Conservation (phyloP, 2,888 invertebrate genomes). For the Ctena decussata region DNA sequence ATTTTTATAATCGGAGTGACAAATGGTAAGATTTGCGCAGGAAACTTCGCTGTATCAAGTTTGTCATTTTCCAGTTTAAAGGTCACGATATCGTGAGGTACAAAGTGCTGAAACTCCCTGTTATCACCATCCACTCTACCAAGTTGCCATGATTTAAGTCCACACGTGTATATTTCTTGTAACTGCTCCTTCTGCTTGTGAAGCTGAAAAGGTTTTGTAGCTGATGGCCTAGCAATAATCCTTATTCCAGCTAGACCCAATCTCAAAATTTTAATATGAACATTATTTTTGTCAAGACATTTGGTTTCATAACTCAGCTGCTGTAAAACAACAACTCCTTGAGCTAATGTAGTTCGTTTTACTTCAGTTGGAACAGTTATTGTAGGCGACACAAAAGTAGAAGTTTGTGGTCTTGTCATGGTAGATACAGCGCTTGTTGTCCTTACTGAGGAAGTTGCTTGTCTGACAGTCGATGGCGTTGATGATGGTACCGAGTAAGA, state of each 20-base stretch:
- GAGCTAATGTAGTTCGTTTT: no score
- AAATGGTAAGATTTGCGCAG: constrained; percentile 57
- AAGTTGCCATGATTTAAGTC: constrained; percentile 52
- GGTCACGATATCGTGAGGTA: constrained; percentile 24
- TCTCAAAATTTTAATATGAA: constrained; percentile 31
- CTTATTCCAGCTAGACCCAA: constrained; percentile 30
- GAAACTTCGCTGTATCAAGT: constrained; percentile 33
- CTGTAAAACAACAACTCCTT: neutral
- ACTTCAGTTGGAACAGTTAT: neutral
- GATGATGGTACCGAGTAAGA: no score
- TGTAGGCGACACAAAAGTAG: no score
- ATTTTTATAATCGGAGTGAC: constrained; percentile 46
- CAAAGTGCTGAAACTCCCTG: constrained; percentile 45
- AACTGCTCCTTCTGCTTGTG: neutral
- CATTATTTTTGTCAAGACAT: constrained; percentile 57
- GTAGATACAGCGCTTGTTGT: no score
- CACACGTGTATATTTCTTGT: constrained; percentile 28
- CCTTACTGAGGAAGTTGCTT: no score
- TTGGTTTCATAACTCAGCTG: constrained; percentile 45
- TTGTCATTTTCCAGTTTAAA: constrained; percentile 35
- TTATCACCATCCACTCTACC: constrained; percentile 49
- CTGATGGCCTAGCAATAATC: constrained; percentile 6
- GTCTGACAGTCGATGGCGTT: no score
- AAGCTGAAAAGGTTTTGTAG: neutral
- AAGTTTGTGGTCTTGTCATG: no score